A percentile compares a stretch with the other conserved stretches of the same genome.
These are phyloP conservation scores for Phortica magna DNA, from an alignment of 2,888 invertebrate species.

Conservation along the genomic window DNA sequence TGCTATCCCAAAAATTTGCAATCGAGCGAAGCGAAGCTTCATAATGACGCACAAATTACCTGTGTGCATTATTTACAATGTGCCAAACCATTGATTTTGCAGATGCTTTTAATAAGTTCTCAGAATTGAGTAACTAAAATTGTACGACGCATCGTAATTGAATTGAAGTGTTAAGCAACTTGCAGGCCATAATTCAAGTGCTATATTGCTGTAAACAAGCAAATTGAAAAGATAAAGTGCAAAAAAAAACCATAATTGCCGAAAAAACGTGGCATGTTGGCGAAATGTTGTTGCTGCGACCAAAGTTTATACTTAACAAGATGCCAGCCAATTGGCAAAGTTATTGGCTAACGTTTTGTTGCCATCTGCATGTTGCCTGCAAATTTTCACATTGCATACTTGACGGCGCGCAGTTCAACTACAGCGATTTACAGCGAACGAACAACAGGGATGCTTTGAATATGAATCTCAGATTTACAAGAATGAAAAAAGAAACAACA, in stretches of 20 bases:
- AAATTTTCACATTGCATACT: neutral
- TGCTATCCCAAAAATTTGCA: too few species aligned
- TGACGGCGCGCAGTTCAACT: neutral
- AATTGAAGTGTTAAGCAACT: neutral
- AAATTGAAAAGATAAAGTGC: neutral
- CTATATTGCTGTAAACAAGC: neutral
- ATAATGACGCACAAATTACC: too few species aligned
- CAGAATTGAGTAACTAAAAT: too few species aligned
- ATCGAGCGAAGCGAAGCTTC: too few species aligned
- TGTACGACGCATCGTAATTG: neutral
- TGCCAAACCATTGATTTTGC: too few species aligned
- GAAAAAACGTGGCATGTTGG: neutral
- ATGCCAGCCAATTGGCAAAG: constrained; percentile 21
- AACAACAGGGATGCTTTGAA: too few species aligned
- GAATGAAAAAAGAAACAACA: too few species aligned
- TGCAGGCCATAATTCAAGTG: neutral
- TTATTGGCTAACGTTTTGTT: constrained; percentile 21
- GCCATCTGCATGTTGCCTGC: neutral
- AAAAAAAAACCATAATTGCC: too few species aligned
- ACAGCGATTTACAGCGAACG: too few species aligned
- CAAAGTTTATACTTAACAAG: constrained; percentile 22
- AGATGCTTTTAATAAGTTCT: too few species aligned
- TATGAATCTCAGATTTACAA: too few species aligned
- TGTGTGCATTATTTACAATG: too few species aligned
- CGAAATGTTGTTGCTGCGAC: neutral